Conservation (phyloP, 2,113 vertebrate genomes). For the Calidris pygmaea region DNA sequence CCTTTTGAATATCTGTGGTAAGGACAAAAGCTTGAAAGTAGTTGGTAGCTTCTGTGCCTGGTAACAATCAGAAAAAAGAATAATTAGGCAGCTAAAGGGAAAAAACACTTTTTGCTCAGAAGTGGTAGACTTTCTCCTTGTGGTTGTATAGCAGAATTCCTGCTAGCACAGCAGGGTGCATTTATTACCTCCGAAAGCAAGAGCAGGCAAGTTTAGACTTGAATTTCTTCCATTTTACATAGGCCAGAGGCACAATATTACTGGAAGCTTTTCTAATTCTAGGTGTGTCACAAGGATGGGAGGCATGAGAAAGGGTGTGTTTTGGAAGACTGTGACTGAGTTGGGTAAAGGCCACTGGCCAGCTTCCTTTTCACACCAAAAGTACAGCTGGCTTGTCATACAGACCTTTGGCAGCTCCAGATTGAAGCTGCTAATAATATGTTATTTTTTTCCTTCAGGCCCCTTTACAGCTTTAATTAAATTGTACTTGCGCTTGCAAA, state of each 20-base stretch:
- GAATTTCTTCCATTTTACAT: slow-evolving; percentile 31
- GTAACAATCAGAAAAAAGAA: background rate
- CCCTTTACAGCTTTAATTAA: slow-evolving; percentile 49
- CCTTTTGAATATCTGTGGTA: background rate
- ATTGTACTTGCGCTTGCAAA: background rate
- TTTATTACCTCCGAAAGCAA: background rate
- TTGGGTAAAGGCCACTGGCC: background rate
- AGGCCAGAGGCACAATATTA: slow-evolving; percentile 28
- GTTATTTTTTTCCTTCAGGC: slow-evolving; percentile 42
- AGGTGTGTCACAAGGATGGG: slow-evolving; percentile 22
- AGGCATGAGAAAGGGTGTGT: slow-evolving; percentile 38
- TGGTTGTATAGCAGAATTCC: background rate
- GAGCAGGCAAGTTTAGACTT: slow-evolving; percentile 37
- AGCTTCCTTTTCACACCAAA: slow-evolving; percentile 45
- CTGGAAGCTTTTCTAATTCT: slow-evolving; percentile 29
- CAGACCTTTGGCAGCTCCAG: background rate
- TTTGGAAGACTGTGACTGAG: background rate
- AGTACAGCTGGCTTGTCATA: background rate
- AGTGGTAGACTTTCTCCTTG: slow-evolving; percentile 11
- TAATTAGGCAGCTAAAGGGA: background rate
- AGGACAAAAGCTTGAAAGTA: background rate
- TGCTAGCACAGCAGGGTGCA: background rate
- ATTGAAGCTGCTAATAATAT: slow-evolving; percentile 24
- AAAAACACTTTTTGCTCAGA: background rate
- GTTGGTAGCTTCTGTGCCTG: background rate